Base-by-base conservation (phyloP, 2,797 vertebrate genomes). In the Acanthurus lineatus region DNA sequence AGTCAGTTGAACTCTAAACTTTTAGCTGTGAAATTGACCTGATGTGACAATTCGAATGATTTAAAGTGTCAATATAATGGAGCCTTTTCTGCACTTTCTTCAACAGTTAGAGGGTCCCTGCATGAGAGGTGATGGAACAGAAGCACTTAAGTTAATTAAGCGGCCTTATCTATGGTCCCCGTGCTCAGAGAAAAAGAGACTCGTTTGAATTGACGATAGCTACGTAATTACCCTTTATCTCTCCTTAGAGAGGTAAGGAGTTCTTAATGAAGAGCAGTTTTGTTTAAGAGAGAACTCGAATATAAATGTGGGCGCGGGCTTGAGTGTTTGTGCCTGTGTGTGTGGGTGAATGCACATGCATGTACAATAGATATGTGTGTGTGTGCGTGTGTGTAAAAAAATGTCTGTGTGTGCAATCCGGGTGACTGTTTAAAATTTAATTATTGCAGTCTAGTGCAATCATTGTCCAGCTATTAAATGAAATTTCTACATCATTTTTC, bases 101-200 rank as follows among this genome's bases (percentile, higher is more conserved):
- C 84, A 82, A 83, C 82, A 56, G 86, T 80, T 84, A 86, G 86
- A 90, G 84, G 79, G 84, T 67, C 77, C 73, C 72, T 69, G 77
- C 87, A 74, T 78, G 88, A 91, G 88, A 92, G 88, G 84, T 92
- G 89, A 93, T 90, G 84, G 88, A 89, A 93, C 79, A 86, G 90
- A 91, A 82, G 85, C 91, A 91, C 91, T 95, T 93, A 90, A 94
- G 88, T 93, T 93, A 94, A 94, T 94, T 94, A 93, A 93, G 90
- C 79, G 78, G 83, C 81, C 88, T 92, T 93, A 94, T 94, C 93
- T 91, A 56, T 78, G 68, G 86, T 91, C 87, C 77, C 86, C 35
- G 86, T 17, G 20, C 82, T 88, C 75, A 45, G 77, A 89, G 85
- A 84, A 78, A 86, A 83, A 84, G 84, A 86, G 86, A 90, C 79